Base-by-base conservation (phyloP, 2,888 invertebrate genomes). In the Aricia artaxerxes region DNA sequence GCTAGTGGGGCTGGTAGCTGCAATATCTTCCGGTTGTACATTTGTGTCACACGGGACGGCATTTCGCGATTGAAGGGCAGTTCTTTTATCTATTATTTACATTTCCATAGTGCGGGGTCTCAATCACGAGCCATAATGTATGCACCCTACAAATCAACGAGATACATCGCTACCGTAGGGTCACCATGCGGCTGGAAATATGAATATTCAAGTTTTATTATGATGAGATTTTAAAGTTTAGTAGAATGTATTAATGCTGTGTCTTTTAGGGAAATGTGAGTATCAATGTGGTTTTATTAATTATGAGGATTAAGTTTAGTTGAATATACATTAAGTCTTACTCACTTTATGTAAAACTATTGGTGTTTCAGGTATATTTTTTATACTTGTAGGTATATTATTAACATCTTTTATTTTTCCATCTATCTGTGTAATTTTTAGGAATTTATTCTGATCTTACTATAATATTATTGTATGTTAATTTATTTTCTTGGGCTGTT, bases 41-140 rank as follows among this genome's bases (percentile, higher is more conserved):
- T 57, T 76, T 57, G n/a, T 76, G 35, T 69, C 35, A 53, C 49
- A 57, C 53, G 57, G 75, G 44, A 75, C 49, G 40, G 44, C 4
- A 44, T 44, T 44, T 44, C 11, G 40, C n/a, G 49, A n/a, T 16
- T 38, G 16, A 35, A 57, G 76, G 76, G 76, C 57, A 76, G 76
- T 57, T 76, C 49, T 75, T 75, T 44, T 75, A 53, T 76, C 76
- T 76, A 76, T 76, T 76, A 76, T 76, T 57, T 76, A 76, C 76
- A 57, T 57, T 73, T 75, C 49, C 49, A 57, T 76, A 53, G n/a
- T 38, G 76, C 76, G 79, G 82, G 83, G 82, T 83, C 83, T 82
- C 84, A 83, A 83, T 82, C 81, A 83, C 83, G 84, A 84, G 84
- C 82, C 84, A 83, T 84, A 84, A 84, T 84, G 78, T 83, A 84